A percentile compares a stretch with the other conserved stretches of the same genome.
Conservation (phyloP, 2,888 invertebrate species). For the Lissonota sp. region DNA sequence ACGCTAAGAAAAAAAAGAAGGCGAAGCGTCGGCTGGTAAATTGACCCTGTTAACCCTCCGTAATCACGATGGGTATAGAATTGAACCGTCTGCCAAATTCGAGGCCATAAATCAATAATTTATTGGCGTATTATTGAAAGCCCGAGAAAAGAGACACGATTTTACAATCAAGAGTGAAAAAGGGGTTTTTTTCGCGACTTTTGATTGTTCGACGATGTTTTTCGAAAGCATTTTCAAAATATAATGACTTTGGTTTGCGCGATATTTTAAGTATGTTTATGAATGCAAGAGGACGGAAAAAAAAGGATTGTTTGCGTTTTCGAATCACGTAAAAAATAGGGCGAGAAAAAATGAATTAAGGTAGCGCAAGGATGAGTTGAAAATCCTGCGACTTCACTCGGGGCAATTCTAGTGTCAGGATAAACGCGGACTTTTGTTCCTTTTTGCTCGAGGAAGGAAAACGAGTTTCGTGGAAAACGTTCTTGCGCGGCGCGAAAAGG, state of each 20-base stretch:
- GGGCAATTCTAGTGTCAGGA: slow-evolving; percentile 31
- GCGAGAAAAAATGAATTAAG: neutral
- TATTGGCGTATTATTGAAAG: no score
- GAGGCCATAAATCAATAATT: no score
- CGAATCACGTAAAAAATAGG: slow-evolving; percentile 48
- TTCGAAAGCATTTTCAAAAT: neutral
- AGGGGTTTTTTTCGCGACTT: slow-evolving; percentile 7
- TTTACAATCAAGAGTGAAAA: neutral
- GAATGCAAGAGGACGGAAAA: neutral
- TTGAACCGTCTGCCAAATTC: no score
- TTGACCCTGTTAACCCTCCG: no score
- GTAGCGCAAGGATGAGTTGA: slow-evolving; percentile 41
- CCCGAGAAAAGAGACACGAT: no score
- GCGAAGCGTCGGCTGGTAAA: no score
- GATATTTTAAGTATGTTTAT: no score
- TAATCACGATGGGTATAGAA: no score
- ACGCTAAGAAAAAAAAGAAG: neutral
- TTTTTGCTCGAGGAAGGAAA: slow-evolving; percentile 20
- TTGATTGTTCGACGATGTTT: neutral
- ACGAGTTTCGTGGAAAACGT: slow-evolving; percentile 50
- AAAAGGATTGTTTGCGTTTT: slow-evolving; percentile 38
- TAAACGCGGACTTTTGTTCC: slow-evolving; percentile 5
- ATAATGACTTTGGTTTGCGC: neutral
- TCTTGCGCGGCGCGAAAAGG: slow-evolving; percentile 21
- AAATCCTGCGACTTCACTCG: slow-evolving; percentile 47